Evolutionary conservation across 2,888 invertebrate species (phyloP), one percentile per base, ranked within the genome.

Genomic region (Poecilus cupreus): DNA sequence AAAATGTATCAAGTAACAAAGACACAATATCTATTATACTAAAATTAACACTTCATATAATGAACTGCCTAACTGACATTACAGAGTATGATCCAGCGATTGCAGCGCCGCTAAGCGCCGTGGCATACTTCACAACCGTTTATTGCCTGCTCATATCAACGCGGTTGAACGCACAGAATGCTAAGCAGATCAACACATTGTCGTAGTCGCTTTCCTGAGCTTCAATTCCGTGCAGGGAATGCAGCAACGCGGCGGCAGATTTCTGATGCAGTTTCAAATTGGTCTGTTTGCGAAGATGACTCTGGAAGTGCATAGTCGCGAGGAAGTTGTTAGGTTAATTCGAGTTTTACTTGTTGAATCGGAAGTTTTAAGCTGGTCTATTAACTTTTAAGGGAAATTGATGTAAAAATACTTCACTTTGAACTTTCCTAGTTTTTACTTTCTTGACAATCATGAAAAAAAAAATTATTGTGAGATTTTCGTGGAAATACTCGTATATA

Each of bases 171-270:
- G 26, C n/a, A 24, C 26, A n/a, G 60, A 60, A 60, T 60, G 60
- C 60, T 60, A 60, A 60, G 60, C 60, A 60, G 60, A 26, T 60
- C 60, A 60, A 60, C 60, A 60, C 60, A 60, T 60, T 60, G 60
- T 60, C 60, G 60, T 60, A 24, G 60, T 11, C 60, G n/a, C 60
- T 60, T 60, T 11, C 24, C 60, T 26, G 24, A 43, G 43, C 43
- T 43, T 43, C 13, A 3, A 43, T 11, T n/a, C n/a, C 43, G 43
- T 43, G 43, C 43, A 43, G 13, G 8, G 43, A 43, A 43, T 43
- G 43, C 10, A 43, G 3, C 8, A 32, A 32, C 32, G 32, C 32
- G 32, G 32, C 1, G 10, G 43, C 11, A 43, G 43, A 43, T 43
- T 39, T 43, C 43, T n/a, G n/a, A 13, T n/a, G 11, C 43, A 43